Conservation (phyloP, 2,797 vertebrate species). For the Phoebastria nigripes region DNA sequence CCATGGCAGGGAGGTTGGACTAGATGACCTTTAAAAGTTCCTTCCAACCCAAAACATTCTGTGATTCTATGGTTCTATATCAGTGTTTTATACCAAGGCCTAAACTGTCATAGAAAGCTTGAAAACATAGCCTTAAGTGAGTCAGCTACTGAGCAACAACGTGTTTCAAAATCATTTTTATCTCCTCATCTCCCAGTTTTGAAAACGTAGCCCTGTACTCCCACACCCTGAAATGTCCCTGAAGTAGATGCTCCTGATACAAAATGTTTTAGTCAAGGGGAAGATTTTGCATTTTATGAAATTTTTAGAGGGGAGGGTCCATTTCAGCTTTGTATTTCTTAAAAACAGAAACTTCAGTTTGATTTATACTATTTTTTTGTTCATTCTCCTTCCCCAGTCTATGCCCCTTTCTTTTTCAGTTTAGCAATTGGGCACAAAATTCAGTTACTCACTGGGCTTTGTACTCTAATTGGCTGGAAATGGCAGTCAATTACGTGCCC, state of each 20-base stretch:
- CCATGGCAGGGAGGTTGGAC: neutral
- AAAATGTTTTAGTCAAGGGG: neutral
- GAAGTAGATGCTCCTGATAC: neutral
- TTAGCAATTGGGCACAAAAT: neutral
- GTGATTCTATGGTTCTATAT: neutral
- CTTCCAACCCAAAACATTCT: neutral
- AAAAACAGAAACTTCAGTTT: neutral
- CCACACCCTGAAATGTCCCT: neutral
- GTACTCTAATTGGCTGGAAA: neutral
- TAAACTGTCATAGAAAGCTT: neutral
- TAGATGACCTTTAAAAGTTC: neutral
- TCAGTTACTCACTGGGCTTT: neutral
- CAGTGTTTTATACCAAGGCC: neutral
- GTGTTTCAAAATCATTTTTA: neutral
- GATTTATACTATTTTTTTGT: neutral
- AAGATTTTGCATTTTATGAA: neutral
- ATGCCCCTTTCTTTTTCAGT: neutral
- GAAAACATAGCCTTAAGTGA: neutral
- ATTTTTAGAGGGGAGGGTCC: neutral
- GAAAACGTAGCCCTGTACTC: neutral
- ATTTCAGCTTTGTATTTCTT: neutral
- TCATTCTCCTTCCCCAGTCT: neutral
- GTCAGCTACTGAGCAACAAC: neutral
- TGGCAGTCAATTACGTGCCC: neutral
- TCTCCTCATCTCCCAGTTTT: neutral